A percentile compares a stretch with the other conserved stretches of the same genome.
phyloP scores from a whole-genome alignment of 1,140 invertebrate species.

The Wiebesia pumilae region DNA sequence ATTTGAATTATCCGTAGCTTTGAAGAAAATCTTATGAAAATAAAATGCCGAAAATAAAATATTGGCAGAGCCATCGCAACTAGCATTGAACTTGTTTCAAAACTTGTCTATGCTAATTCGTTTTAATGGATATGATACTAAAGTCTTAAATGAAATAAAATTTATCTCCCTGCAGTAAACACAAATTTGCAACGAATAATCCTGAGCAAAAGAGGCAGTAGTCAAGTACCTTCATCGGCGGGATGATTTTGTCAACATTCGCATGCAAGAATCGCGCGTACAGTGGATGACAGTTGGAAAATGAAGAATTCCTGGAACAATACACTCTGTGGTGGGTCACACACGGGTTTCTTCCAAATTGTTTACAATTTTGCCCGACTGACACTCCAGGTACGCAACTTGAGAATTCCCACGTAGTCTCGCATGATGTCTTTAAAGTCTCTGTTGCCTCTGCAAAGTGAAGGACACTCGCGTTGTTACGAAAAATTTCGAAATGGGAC shows the following conservation, averaged over 20 bases:
- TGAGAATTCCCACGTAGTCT: background rate
- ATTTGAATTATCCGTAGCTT: too few species aligned
- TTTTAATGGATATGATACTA: too few species aligned
- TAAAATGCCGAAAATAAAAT: too few species aligned
- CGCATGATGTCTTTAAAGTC: background rate
- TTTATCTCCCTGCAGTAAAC: too few species aligned
- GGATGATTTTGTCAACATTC: background rate
- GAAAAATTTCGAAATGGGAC: slow-evolving; percentile 7
- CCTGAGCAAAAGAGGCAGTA: too few species aligned
- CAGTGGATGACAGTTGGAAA: background rate
- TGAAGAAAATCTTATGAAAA: too few species aligned
- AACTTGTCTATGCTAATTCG: too few species aligned
- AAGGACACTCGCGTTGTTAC: background rate
- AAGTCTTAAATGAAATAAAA: too few species aligned
- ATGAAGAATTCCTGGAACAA: background rate
- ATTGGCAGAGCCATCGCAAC: too few species aligned
- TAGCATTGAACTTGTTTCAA: too few species aligned
- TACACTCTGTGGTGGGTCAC: background rate
- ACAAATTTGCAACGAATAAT: too few species aligned
- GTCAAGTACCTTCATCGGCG: background rate
- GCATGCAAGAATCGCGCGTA: background rate
- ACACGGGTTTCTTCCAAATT: background rate
- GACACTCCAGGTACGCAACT: background rate
- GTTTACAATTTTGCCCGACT: background rate
- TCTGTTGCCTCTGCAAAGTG: background rate